Evolutionary conservation across 2,888 invertebrate species (phyloP), one percentile per base, ranked within the genome.

Genomic region (Gisinianus flammeolus): DNA sequence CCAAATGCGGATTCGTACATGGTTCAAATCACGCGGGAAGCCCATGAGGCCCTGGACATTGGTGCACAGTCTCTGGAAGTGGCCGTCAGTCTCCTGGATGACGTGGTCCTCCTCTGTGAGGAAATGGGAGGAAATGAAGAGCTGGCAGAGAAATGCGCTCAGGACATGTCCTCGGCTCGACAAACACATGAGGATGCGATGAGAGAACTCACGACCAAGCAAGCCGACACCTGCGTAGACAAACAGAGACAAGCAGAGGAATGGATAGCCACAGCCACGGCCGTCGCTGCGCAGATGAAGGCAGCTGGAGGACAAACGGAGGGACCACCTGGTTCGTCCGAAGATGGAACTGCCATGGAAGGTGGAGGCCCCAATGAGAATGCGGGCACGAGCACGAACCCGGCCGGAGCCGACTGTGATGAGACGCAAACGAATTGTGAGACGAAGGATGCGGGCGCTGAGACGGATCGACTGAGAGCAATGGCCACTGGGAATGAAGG

Each of bases 1-100:
- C 16, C 3, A 54, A 28, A 31, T 26, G 30, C 26, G 10, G 76
- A 76, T 22, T 12, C 56, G 1, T 31, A 67, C 66, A 56, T 68
- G 33, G 22, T 54, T 22, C 52, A 54, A 68, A 68, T 76, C 10
- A 56, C 67, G 10, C 19, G 24, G 12, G 76, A 76, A 56, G 76
- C 76, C 1, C 30, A 68, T 30, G 76, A 76, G 22, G 76, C 76
- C 12, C 66, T 76, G 1, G 54, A 67, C 1, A 56, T 76, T 31
- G 76, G 67, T 8, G 67, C 76, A n/a, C 68, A 76, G 6, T 76
- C 68, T 3, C 68, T 76, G 0, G 68, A 67, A 31, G 68, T 76
- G 19, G 67, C 76, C 12, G 52, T 76, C 12, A 66, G 68, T 19
- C 54, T 76, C 3, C 54, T 76, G 0, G 22, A 44, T n/a, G 76